These are phyloP conservation scores for Eupsilia transversa DNA, from an alignment of 2,888 invertebrate genomes.

Conservation along the genomic window DNA sequence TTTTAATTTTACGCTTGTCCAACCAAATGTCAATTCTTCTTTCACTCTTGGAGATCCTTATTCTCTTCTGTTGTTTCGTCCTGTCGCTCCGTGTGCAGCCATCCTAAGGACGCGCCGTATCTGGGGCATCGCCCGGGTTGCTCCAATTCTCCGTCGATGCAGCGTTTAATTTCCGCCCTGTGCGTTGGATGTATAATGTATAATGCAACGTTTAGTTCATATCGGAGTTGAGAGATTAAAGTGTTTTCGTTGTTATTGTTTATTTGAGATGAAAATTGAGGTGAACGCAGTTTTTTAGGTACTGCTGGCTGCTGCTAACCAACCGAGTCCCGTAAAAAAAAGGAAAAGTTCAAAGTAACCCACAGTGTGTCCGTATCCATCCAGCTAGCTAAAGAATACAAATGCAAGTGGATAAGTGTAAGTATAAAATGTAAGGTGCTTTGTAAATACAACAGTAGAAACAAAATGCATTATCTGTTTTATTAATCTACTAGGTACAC, in stretches of 20 bases:
- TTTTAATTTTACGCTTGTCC: too few relatives aligned
- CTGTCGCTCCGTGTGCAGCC: slow-evolving; percentile 36
- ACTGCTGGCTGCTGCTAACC: background rate
- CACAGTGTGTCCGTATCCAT: too few relatives aligned
- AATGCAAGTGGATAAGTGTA: background rate
- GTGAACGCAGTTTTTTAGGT: background rate
- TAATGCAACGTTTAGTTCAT: slow-evolving; percentile 54
- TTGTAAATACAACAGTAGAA: background rate
- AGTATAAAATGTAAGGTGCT: background rate
- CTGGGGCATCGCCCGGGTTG: slow-evolving; percentile 69
- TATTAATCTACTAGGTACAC: background rate
- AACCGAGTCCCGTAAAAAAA: background rate
- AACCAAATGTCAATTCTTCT: too few relatives aligned
- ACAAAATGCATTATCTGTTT: background rate
- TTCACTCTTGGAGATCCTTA: background rate
- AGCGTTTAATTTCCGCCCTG: slow-evolving; percentile 71
- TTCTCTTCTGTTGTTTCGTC: background rate
- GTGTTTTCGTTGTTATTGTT: slow-evolving; percentile 26
- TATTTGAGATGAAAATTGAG: background rate
- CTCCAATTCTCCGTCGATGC: slow-evolving; percentile 68
- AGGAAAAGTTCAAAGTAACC: background rate
- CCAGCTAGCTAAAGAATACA: background rate
- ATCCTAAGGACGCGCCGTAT: slow-evolving; percentile 52
- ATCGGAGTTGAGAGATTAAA: slow-evolving; percentile 28
- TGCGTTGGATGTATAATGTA: slow-evolving; percentile 54